phyloP scores from a whole-genome alignment of 2,113 vertebrate species.

The Melanerpes aurifrons region DNA sequence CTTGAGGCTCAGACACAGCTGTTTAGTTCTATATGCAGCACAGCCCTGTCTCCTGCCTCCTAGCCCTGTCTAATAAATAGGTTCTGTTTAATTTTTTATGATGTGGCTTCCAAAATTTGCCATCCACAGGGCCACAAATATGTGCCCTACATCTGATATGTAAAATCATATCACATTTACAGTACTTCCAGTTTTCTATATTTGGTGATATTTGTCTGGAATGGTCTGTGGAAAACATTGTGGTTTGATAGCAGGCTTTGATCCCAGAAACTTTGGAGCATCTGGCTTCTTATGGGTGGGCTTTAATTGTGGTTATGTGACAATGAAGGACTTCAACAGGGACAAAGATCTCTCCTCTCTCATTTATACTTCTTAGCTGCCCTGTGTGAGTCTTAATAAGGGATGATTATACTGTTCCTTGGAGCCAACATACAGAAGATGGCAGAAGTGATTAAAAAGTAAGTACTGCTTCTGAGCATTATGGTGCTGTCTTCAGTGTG shows the following conservation, averaged over 20 bases:
- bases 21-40: not conserved
- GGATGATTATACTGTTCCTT: not conserved
- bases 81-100: not conserved
- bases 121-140: not conserved
- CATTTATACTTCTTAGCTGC: not conserved
- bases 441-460: not conserved
- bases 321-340: not conserved
- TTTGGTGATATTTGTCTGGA: not conserved
- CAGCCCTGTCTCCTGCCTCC: not conserved
- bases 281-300: not conserved
- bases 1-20: not conserved
- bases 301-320: not conserved
- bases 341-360: not conserved
- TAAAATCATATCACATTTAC: not conserved
- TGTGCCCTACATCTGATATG: not conserved
- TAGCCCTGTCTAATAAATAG: not conserved
- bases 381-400: not conserved
- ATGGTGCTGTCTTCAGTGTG: not conserved
- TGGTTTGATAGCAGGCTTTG: not conserved
- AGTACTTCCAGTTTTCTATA: not conserved
- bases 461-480: not conserved
- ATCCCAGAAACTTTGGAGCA: not conserved
- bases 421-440: not conserved
- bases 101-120: not conserved
- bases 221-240: not conserved